Conservation (phyloP, 1,140 invertebrate genomes). For the Polyergus mexicanus region DNA sequence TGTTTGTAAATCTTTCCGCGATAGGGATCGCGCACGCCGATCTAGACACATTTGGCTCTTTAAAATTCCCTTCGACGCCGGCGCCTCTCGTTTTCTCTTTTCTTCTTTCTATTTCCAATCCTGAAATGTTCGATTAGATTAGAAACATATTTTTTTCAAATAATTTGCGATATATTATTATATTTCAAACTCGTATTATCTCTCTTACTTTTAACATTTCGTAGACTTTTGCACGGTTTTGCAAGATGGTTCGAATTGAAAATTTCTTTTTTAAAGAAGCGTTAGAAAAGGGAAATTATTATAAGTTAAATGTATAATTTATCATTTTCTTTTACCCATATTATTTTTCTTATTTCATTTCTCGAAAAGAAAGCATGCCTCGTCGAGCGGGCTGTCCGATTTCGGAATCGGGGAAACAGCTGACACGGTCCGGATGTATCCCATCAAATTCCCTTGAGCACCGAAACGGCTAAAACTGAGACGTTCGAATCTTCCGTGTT, state of each 20-base stretch:
- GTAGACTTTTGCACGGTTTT: background rate
- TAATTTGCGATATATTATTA: background rate
- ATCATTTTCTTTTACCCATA: background rate
- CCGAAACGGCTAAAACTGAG: conserved; percentile 57
- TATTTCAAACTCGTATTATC: background rate
- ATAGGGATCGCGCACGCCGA: conserved; percentile 34
- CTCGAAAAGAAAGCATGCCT: background rate
- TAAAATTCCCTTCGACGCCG: conserved; percentile 41
- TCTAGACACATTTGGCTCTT: conserved; percentile 43
- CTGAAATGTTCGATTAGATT: background rate
- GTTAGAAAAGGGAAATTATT: background rate
- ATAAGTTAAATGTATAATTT: background rate
- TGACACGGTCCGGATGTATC: conserved; percentile 6
- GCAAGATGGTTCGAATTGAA: background rate
- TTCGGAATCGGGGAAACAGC: conserved; percentile 19
- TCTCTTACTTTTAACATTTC: background rate
- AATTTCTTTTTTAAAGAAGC: background rate
- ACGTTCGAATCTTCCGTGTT: conserved; percentile 23
- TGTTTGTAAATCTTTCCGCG: conserved; percentile 53
- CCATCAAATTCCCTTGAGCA: conserved; percentile 37
- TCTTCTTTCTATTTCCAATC: background rate
- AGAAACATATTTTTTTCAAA: background rate
- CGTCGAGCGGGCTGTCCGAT: background rate
- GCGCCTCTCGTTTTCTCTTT: conserved; percentile 11
- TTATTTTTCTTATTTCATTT: background rate